These are phyloP conservation scores for Eidolon dupreanum DNA, from an alignment of 2,797 vertebrate genomes.

Conservation along the genomic window DNA sequence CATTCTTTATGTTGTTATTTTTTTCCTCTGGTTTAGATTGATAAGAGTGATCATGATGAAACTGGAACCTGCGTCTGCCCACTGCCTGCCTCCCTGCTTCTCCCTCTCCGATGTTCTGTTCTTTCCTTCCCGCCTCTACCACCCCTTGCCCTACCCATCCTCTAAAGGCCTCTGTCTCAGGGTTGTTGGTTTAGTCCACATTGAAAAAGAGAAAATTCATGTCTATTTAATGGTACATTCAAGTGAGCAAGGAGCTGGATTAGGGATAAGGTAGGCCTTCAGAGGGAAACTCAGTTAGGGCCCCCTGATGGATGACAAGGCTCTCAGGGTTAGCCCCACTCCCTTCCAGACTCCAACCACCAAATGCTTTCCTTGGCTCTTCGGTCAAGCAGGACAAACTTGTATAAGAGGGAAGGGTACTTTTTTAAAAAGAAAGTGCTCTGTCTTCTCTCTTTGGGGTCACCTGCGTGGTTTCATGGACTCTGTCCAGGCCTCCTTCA, in stretches of 20 bases:
- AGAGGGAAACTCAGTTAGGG: not conserved
- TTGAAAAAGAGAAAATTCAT: not conserved
- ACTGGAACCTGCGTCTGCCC: not conserved
- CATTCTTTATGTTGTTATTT: not conserved
- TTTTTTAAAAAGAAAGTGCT: not conserved
- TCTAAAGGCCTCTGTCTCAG: not conserved
- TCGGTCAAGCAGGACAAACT: not conserved
- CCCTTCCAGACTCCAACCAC: not conserved
- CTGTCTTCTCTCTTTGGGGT: not conserved
- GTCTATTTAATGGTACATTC: not conserved
- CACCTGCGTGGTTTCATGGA: not conserved
- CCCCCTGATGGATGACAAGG: not conserved
- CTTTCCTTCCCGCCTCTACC: not conserved
- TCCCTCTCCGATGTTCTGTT: not conserved
- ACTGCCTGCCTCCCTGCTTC: not conserved
- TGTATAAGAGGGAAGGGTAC: not conserved
- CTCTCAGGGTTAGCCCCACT: not conserved
- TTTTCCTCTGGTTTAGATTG: not conserved
- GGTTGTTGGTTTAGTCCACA: not conserved
- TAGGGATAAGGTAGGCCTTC: not conserved
- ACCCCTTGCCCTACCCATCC: too few species aligned
- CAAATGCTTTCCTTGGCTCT: not conserved
- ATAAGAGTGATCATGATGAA: not conserved
- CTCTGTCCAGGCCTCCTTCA: not conserved
- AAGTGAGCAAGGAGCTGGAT: not conserved